Evolutionary conservation across 2,797 vertebrate genomes (phyloP).

Genomic region (Otus scops): DNA sequence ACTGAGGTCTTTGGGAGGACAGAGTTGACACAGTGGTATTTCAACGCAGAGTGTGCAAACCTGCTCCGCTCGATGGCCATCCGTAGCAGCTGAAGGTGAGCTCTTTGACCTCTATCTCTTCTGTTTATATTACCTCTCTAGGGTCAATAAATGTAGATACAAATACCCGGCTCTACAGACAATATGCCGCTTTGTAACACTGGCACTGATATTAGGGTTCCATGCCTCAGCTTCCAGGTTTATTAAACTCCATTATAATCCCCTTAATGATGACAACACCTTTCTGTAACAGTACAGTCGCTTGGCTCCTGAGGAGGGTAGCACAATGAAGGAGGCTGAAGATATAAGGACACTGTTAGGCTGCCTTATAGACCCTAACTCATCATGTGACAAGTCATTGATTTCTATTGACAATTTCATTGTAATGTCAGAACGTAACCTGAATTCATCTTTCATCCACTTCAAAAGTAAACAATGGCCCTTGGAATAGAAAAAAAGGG

Average conservation of each 20-base stretch:
- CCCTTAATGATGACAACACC: conserved; percentile 45
- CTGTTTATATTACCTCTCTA: not conserved
- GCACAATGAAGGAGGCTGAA: conserved; percentile 46
- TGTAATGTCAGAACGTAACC: conserved; percentile 67
- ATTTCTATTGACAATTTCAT: conserved; percentile 76
- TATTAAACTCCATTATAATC: conserved; percentile 66
- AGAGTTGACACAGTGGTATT: not conserved
- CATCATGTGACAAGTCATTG: conserved; percentile 68
- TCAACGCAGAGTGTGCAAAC: not conserved
- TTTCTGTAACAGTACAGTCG: conserved; percentile 49
- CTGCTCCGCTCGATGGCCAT: not conserved
- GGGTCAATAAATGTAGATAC: conserved; percentile 47
- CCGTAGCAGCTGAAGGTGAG: not conserved
- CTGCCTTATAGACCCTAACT: conserved; percentile 65
- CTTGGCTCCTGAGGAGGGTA: conserved; percentile 13
- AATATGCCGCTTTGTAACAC: not conserved
- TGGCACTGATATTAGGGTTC: not conserved
- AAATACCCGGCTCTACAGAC: conserved; percentile 10
- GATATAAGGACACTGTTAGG: conserved; percentile 49
- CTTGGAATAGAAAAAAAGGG: not conserved
- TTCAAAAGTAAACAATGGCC: conserved; percentile 70
- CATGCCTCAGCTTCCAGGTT: conserved; percentile 28
- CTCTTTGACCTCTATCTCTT: conserved; percentile 39
- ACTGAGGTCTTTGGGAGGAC: not conserved
- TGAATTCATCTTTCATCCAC: conserved; percentile 66